Evolutionary conservation across 2,113 vertebrate species (phyloP), one percentile per base, ranked within the genome.

Genomic region (Psephotus haematonotus): DNA sequence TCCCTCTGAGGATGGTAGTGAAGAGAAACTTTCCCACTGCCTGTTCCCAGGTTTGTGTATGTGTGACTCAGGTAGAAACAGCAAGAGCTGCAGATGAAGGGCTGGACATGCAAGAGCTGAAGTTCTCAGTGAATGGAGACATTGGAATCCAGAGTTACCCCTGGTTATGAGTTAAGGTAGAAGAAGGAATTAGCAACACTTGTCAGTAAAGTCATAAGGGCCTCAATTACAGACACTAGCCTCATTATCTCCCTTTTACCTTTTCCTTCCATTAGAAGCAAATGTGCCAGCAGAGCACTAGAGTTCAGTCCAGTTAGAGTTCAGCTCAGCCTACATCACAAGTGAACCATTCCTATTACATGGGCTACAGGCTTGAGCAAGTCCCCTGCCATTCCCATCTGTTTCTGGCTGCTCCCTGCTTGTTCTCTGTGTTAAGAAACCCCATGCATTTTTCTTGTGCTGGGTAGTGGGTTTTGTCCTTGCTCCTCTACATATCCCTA

Each of bases 11-110:
- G 60, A 74, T 74, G 6, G 53, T 41, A 65, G 11, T 0, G 2
- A 62, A 93, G 71, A 77, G 37, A 25, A 63, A 7, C 14, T 83
- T 88, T 55, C 44, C 47, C n/a, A 35, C 17, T 14, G 0, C 29
- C 17, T 3, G 0, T 23, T 92, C 13, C 24, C 4, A 1, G 17
- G 15, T 53, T 37, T 29, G 28, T 29, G 7, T 14, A 10, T 8
- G 7, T 0, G 3, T 28, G 29, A 46, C n/a, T 17, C 12, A 19
- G 31, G 19, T 57, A 16, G 24, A 74, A 81, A n/a, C 3, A 44
- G 13, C n/a, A n/a, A 68, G 64, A 90, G 12, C 39, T 74, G 24
- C 27, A 29, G n/a, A 8, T 25, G 43, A 82, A 78, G 35, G 17
- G 11, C n/a, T 39, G 68, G 72, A 10, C 29, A 67, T 29, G 13